These are phyloP conservation scores for Globodera ellingtonae DNA, from an alignment of 1,140 invertebrate species.

Conservation along the genomic window DNA sequence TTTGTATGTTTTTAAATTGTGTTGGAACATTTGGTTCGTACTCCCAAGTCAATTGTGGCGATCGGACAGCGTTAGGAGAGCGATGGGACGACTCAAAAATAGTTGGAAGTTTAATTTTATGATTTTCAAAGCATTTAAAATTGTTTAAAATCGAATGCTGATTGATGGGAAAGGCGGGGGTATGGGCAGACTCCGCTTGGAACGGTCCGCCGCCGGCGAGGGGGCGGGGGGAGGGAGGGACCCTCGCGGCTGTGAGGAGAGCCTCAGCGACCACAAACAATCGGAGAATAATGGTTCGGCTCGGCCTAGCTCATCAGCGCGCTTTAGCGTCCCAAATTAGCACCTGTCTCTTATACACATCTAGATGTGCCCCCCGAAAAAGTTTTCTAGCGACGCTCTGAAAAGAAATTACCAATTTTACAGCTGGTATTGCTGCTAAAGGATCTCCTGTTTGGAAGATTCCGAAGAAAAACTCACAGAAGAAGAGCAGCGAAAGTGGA, in stretches of 20 bases:
- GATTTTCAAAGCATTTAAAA: too few relatives aligned
- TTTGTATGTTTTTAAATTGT: too few relatives aligned
- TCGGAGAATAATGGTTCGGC: not conserved
- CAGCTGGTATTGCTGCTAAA: too few relatives aligned
- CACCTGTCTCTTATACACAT: too few relatives aligned
- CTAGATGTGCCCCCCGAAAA: not conserved
- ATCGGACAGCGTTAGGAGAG: too few relatives aligned
- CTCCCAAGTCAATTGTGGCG: too few relatives aligned
- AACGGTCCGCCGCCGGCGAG: not conserved
- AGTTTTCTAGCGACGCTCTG: not conserved
- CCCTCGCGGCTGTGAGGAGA: not conserved
- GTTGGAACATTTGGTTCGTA: too few relatives aligned
- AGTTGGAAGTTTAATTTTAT: too few relatives aligned
- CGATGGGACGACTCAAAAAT: too few relatives aligned
- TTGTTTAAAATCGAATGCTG: not conserved
- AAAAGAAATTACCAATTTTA: not conserved
- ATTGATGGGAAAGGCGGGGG: not conserved
- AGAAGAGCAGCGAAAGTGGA: too few relatives aligned
- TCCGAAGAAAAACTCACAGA: not conserved
- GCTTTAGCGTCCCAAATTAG: constrained; percentile 2
- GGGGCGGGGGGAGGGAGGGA: too few relatives aligned
- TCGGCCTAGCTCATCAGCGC: not conserved
- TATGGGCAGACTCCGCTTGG: not conserved
- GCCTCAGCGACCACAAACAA: not conserved
- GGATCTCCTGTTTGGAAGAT: not conserved